Evolutionary conservation across 2,113 vertebrate genomes (phyloP).

Genomic region (Saccopteryx bilineata): DNA sequence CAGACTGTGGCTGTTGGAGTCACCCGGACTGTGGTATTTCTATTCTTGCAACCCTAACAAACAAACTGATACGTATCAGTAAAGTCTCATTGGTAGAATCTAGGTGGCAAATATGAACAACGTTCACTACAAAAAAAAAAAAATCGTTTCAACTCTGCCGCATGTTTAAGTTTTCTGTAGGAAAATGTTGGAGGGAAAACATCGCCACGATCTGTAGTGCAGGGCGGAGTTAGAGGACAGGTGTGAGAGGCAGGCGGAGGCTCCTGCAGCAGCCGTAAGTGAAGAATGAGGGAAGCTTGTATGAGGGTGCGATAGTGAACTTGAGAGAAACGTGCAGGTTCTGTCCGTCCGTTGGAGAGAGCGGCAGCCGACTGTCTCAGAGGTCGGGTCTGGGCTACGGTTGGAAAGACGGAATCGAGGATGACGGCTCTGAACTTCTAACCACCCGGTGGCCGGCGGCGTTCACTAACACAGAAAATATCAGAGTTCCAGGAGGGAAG

Average conservation of each 20-base stretch:
- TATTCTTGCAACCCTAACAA: neutral
- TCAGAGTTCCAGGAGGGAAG: neutral
- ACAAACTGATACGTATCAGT: neutral
- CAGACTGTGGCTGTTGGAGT: neutral
- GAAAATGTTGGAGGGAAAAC: neutral
- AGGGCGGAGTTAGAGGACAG: neutral
- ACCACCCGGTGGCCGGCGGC: neutral
- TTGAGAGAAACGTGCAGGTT: neutral
- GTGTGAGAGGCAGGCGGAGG: neutral
- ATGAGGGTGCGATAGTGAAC: neutral
- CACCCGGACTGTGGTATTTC: neutral
- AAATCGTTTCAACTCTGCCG: neutral
- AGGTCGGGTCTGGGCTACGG: neutral
- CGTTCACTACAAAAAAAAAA: neutral
- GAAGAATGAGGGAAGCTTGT: neutral
- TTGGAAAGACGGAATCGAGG: neutral
- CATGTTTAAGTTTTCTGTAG: neutral
- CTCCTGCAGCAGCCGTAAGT: no score
- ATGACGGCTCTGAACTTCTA: neutral
- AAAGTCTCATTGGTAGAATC: neutral
- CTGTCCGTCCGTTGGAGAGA: neutral
- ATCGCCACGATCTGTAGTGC: neutral
- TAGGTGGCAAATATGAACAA: neutral
- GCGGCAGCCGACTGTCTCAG: neutral
- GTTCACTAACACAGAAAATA: constrained; percentile 16